These are phyloP conservation scores for Epirrita christyi DNA, from an alignment of 2,888 invertebrate genomes.

Conservation along the genomic window DNA sequence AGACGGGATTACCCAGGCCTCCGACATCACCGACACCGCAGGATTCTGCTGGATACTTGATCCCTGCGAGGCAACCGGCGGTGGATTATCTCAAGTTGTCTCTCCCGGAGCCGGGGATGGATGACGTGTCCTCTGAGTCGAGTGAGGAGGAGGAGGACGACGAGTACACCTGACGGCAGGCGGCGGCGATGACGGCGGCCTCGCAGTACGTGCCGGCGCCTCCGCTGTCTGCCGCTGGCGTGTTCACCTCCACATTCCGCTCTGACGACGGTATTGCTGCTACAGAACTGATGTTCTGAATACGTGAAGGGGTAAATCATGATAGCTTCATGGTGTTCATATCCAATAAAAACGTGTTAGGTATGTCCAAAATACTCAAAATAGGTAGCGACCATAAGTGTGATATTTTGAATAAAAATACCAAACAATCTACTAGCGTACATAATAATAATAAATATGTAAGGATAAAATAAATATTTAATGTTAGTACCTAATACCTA, in stretches of 20 bases:
- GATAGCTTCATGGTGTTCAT: not conserved
- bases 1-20: constrained; percentile 69
- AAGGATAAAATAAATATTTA: constrained; percentile 10
- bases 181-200: constrained; percentile 41
- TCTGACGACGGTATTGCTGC: constrained; percentile 43
- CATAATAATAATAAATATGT: not conserved
- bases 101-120: constrained; percentile 73
- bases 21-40: constrained; percentile 85
- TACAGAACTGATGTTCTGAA: constrained; percentile 56
- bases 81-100: constrained; percentile 84
- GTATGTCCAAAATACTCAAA: constrained; percentile 26
- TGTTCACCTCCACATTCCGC: constrained; percentile 64
- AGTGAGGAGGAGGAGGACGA: constrained; percentile 71
- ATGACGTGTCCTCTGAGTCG: constrained; percentile 62
- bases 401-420: constrained; percentile 52
- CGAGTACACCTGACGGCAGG: constrained; percentile 72
- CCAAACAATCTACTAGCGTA: not conserved
- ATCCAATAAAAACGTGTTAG: constrained; percentile 3
- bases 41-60: constrained; percentile 88
- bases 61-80: constrained; percentile 83
- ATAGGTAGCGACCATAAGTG: constrained; percentile 46
- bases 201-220: constrained; percentile 66
- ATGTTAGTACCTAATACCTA: constrained; percentile 11
- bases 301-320: constrained; percentile 1
- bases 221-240: constrained; percentile 49